Percentiles rank a stretch among this genome's conserved stretches.
Conservation (phyloP, 1,140 invertebrate species). For the Lethocerus indicus region DNA sequence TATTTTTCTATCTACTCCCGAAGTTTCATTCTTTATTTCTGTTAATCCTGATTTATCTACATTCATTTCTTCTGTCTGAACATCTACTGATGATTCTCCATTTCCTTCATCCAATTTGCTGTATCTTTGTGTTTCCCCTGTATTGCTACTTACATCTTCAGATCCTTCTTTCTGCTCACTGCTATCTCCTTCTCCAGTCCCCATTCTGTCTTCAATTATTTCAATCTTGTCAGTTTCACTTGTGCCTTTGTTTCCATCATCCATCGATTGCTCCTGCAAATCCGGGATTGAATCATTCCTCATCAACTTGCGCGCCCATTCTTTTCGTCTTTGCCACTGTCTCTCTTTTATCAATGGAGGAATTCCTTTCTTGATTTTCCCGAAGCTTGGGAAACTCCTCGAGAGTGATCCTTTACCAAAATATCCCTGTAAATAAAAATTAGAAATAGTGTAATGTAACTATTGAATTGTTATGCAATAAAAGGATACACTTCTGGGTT, state of each 20-base stretch:
- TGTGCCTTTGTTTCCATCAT: background rate
- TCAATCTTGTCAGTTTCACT: background rate
- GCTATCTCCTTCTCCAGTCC: background rate
- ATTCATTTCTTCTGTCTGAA: background rate
- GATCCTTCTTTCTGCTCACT: constrained; percentile 6
- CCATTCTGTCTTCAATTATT: background rate
- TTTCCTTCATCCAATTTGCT: background rate
- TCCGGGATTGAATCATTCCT: too few relatives aligned
- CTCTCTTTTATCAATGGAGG: constrained; percentile 26
- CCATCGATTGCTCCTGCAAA: constrained; percentile 10
- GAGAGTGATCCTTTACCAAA: constrained; percentile 56
- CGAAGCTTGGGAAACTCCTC: constrained; percentile 34
- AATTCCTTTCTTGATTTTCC: constrained; percentile 23
- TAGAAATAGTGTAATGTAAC: too few relatives aligned
- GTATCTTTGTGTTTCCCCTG: background rate
- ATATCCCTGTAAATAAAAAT: constrained; percentile 30
- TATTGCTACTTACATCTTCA: background rate
- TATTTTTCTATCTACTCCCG: background rate
- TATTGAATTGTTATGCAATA: constrained; percentile 4
- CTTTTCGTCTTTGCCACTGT: constrained; percentile 21
- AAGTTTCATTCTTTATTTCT: background rate
- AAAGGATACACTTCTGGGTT: background rate
- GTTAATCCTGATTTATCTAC: background rate
- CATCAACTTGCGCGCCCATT: too few relatives aligned
- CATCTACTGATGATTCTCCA: background rate